Evolutionary conservation across 2,113 vertebrate species (phyloP).

Genomic region (Antechinus stuartii): DNA sequence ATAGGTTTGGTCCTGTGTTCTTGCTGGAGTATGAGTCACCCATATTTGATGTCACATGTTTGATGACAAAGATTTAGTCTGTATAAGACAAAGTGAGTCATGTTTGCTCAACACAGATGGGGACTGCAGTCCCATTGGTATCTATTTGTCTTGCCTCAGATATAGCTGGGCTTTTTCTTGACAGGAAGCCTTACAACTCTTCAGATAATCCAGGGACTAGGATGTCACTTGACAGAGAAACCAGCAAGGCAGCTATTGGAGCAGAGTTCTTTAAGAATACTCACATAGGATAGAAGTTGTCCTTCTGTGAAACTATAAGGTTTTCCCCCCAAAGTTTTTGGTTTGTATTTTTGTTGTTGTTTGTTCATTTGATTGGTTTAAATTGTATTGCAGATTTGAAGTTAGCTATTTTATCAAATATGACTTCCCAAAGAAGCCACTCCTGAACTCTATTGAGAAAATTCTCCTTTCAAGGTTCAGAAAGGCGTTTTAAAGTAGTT

Average conservation of each 20-base stretch:
- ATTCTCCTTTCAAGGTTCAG: not conserved
- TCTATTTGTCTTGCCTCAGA: not conserved
- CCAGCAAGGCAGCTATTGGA: not conserved
- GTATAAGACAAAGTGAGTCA: conserved; percentile 1
- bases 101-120: conserved; percentile 10
- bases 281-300: not conserved
- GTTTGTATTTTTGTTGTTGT: not conserved
- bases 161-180: conserved; percentile 2
- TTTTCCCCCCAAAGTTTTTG: conserved; percentile 10
- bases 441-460: not conserved
- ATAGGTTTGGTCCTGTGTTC: not conserved
- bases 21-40: not conserved
- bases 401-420: not conserved
- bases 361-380: not conserved
- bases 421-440: not conserved
- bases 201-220: accelerated
- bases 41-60: conserved; percentile 14
- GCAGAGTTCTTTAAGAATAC: not conserved
- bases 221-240: not conserved
- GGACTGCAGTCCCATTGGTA: not conserved
- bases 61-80: conserved; percentile 21
- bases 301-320: not conserved
- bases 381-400: not conserved
- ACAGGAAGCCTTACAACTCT: not conserved
- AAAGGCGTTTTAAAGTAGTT: not conserved